Conservation (phyloP, 2,113 vertebrate genomes). For the Eptesicus fuscus region DNA sequence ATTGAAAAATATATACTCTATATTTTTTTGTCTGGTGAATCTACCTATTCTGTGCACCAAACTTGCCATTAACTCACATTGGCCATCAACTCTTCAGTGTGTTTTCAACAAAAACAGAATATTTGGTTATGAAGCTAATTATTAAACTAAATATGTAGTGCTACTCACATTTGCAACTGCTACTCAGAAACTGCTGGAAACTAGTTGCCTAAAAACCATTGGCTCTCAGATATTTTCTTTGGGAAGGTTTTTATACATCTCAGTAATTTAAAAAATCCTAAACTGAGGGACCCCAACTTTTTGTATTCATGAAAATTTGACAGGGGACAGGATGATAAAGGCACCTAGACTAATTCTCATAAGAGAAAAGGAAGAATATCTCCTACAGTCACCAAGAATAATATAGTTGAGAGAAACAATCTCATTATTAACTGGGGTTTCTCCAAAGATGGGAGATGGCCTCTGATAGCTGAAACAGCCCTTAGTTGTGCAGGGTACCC, state of each 20-base stretch:
- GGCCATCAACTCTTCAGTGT: neutral
- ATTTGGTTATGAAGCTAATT: neutral
- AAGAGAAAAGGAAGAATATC: neutral
- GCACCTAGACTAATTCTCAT: neutral
- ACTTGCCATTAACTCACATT: neutral
- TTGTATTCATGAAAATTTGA: neutral
- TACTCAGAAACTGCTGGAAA: neutral
- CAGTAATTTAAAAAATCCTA: neutral
- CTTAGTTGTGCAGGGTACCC: neutral
- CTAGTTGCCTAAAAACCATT: neutral
- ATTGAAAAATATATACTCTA: neutral
- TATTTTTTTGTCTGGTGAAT: neutral
- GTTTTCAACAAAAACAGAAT: neutral
- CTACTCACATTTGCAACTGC: neutral
- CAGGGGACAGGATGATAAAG: neutral
- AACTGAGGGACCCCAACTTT: neutral
- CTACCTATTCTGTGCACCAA: neutral
- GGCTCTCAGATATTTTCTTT: neutral
- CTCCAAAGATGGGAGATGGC: neutral
- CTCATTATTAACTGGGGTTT: neutral
- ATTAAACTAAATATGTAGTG: neutral
- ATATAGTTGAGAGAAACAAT: neutral
- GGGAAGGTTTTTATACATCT: neutral
- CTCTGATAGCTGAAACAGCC: neutral
- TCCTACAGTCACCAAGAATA: neutral